Conservation (phyloP, 2,797 vertebrate genomes). For the Xyrichtys novacula region DNA sequence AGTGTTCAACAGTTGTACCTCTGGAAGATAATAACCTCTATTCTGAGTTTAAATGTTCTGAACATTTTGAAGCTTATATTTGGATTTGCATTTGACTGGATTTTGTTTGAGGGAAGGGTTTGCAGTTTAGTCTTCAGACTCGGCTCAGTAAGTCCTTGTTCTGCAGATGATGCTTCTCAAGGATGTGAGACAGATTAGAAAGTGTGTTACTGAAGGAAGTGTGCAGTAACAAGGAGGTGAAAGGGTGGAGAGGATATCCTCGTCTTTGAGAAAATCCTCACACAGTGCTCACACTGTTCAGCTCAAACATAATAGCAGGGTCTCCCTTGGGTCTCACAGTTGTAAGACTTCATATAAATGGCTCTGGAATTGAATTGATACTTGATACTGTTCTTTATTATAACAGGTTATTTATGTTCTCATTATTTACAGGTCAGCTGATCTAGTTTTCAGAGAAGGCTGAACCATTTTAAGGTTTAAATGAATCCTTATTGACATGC, state of each 20-base stretch:
- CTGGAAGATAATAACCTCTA: not conserved
- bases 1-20: too few species aligned
- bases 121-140: conserved; percentile 34
- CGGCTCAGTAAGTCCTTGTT: conserved; percentile 40
- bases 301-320: not conserved
- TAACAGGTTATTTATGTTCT: not conserved
- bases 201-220: conserved; percentile 40
- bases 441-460: not conserved
- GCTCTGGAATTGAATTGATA: not conserved
- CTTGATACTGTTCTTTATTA: not conserved
- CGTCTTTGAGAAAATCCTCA: conserved; percentile 50
- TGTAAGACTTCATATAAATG: not conserved
- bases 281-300: conserved; percentile 18
- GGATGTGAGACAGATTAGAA: conserved; percentile 47
- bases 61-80: conserved; percentile 12
- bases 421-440: not conserved
- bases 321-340: not conserved
- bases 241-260: conserved; percentile 68
- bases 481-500: not conserved
- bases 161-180: conserved; percentile 50
- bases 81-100: conserved; percentile 66
- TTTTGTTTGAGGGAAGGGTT: conserved; percentile 57
- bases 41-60: too few species aligned
- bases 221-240: conserved; percentile 38
- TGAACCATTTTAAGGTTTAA: not conserved